Evolutionary conservation across 2,113 vertebrate genomes (phyloP), one percentile per base, ranked within the genome.

Genomic region (Pachypanchax playfairii): DNA sequence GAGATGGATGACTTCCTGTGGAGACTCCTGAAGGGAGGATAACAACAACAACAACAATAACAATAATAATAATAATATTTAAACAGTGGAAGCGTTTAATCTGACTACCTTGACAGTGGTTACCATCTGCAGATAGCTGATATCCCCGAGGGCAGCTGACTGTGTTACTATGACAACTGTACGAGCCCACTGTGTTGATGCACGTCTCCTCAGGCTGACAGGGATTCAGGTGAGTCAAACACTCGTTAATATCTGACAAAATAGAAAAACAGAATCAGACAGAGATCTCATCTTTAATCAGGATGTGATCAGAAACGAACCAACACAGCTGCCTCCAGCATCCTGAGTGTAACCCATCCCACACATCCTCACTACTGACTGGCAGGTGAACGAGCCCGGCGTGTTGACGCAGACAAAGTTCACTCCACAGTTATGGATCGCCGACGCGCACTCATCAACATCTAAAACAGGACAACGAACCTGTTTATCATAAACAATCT

Each of bases 401-500:
- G 94, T 96, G 92, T 98, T 98, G 91, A 91, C 92, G 90, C 96
- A 98, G 64, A 88, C 77, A 85, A 96, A 95, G 73, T 91, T 90
- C 57, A 83, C 70, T 76, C 88, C 93, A 86, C 96, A 98, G 93
- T 96, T 95, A 88, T 98, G 95, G 86, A 87, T 94, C 74, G 91
- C 92, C 79, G 84, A 90, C 73, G 90, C 83, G 88, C 96, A 98
- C 65, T 98, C 96, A 81, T 98, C 93, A 79, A 98, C 96, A 88
- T 98, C 96, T 98, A n/a, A n/a, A n/a, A n/a, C n/a, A n/a, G 87
- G 33, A 35, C 20, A 54, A 58, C 49, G 50, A 6, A 35, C 0
- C 21, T n/a, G n/a, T n/a, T n/a, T n/a, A n/a, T n/a, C n/a, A n/a
- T n/a, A n/a, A n/a, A n/a, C n/a, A n/a, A n/a, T n/a, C n/a, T n/a